Evolutionary conservation across 2,888 invertebrate genomes (phyloP), one percentile per base, ranked within the genome.

Genomic region (Agrotis segetum): DNA sequence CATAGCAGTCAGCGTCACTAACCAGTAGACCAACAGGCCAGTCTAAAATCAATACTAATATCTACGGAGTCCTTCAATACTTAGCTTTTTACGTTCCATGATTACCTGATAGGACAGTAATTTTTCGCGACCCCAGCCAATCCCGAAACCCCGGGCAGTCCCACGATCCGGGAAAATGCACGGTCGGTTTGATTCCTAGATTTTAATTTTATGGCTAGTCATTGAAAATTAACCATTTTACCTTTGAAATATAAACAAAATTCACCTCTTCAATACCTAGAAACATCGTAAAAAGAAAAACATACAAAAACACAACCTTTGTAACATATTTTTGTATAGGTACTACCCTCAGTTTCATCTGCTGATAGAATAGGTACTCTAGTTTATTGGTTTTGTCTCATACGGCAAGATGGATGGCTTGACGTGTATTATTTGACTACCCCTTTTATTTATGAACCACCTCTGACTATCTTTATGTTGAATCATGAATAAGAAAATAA

Each of bases 361-460:
- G 66, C 64, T 73, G 84, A 73, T 80, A 73, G 77, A 83, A 69
- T 83, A 69, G 60, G 61, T 77, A 83, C 81, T 82, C 81, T 73
- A 83, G 67, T 73, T 83, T 82, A 82, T 83, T 82, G 84, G 77
- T 83, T 72, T 83, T 81, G 67, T 67, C 64, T 83, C 69, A 81
- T 78, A 78, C 17, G 44, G 16, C 49, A 71, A 77, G 77, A 82
- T 67, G 77, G 73, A 77, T 83, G 50, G 29, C 40, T 75, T 56
- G 60, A 61, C 69, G 55, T 82, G 68, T 75, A 58, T 71, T 79
- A 79, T 71, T 81, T 83, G 83, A 82, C 83, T 81, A 67, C 52
- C 58, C 46, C 40, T 71, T 82, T 81, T 81, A 75, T 81, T 83
- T 81, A 83, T 65, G 76, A 70, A 82, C 52, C 29, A 69, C 55